Percentiles rank a stretch among this genome's conserved stretches.
phyloP scores from a whole-genome alignment of 2,113 vertebrate genomes.

The Steatornis caripensis region DNA sequence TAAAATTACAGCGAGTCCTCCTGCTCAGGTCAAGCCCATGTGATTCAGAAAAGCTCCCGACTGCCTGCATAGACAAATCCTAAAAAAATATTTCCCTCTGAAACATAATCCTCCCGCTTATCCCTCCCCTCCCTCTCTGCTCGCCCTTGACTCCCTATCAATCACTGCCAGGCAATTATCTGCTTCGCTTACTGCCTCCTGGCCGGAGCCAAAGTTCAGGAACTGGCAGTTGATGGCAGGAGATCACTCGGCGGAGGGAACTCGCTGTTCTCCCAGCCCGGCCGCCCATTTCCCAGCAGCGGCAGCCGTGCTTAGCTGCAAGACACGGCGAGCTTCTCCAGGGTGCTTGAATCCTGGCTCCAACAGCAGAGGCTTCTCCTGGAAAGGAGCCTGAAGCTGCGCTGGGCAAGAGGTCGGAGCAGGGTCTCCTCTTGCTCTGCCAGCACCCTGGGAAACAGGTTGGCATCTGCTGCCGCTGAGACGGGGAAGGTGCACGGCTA shows the following conservation, averaged over 20 bases:
- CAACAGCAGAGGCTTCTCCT: neutral
- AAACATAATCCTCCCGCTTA: slow-evolving; percentile 9
- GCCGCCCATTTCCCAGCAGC: neutral
- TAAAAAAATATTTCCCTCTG: slow-evolving; percentile 50
- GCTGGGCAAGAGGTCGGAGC: neutral
- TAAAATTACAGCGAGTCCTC: neutral
- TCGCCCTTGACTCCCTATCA: slow-evolving; percentile 39
- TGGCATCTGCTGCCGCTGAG: neutral
- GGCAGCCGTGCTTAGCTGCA: neutral
- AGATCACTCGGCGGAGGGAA: neutral
- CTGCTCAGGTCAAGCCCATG: neutral
- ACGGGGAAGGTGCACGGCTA: neutral
- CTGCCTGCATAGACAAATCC: slow-evolving; percentile 32
- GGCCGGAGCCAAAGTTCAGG: slow-evolving; percentile 24
- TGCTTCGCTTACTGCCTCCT: neutral
- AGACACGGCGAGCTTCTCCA: neutral
- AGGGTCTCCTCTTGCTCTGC: neutral
- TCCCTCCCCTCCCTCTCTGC: neutral
- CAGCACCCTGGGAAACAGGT: rapidly evolving
- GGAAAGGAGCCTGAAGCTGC: neutral
- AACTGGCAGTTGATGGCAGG: neutral
- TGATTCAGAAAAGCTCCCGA: slow-evolving; percentile 18
- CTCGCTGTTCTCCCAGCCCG: neutral
- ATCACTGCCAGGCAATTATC: slow-evolving; percentile 54
- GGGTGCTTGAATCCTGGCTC: neutral